These are phyloP conservation scores for Microctonus aethiopoides DNA, from an alignment of 2,888 invertebrate genomes.

Conservation along the genomic window DNA sequence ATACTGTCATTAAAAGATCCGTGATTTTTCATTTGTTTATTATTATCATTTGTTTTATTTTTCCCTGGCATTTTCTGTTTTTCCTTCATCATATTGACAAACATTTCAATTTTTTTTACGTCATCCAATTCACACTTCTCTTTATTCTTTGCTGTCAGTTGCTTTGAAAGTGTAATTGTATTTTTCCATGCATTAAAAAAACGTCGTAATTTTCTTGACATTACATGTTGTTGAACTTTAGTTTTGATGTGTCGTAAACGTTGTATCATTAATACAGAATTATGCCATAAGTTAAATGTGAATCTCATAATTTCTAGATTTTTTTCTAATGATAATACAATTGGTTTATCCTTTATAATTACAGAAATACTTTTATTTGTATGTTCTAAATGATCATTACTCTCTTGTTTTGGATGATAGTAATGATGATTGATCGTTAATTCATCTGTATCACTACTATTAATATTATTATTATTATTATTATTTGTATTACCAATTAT, in stretches of 20 bases:
- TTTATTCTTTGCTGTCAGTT: constrained; percentile 33
- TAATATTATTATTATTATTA: too few species aligned
- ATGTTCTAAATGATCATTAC: constrained; percentile 6
- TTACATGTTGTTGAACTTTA: constrained; percentile 45
- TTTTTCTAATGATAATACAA: constrained; percentile 38
- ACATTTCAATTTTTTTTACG: constrained; percentile 57
- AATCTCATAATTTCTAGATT: constrained; percentile 41
- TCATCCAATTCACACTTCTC: constrained; percentile 47
- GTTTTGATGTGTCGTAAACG: constrained; percentile 48
- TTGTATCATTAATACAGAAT: constrained; percentile 45
- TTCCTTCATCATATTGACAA: constrained; percentile 56
- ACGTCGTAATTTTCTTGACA: constrained; percentile 42
- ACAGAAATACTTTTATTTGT: constrained; percentile 53
- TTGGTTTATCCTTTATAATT: constrained; percentile 56
- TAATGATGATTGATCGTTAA: constrained; percentile 32
- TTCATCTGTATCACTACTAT: neutral
- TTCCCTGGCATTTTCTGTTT: constrained; percentile 51
- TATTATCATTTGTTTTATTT: neutral
- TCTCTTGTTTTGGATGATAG: neutral
- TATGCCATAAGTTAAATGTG: constrained; percentile 45
- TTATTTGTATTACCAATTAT: neutral
- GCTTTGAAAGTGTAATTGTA: constrained; percentile 35
- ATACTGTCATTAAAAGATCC: constrained; percentile 11
- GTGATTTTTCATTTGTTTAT: neutral
- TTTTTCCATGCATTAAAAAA: constrained; percentile 53